Percentiles rank a stretch among this genome's conserved stretches.
Conservation (phyloP, 1,140 invertebrate genomes). For the Bombus pascuorum region DNA sequence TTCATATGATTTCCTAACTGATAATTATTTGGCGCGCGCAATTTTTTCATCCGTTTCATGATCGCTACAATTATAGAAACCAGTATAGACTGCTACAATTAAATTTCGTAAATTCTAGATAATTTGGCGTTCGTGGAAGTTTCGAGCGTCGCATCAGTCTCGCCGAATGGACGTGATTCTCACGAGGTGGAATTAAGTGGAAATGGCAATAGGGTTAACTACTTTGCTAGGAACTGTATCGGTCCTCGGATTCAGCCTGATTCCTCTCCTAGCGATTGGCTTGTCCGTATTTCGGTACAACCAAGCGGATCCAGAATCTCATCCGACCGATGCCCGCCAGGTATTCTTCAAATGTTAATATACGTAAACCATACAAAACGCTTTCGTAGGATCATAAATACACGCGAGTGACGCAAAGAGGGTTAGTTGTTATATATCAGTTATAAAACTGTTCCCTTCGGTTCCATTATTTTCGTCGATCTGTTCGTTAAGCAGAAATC, state of each 20-base stretch:
- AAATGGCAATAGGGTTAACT: conserved; percentile 75
- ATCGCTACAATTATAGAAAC: too few species aligned
- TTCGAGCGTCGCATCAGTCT: not conserved
- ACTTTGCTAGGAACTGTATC: conserved; percentile 78
- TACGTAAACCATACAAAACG: not conserved
- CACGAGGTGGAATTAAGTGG: conserved; percentile 54
- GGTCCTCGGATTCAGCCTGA: conserved; percentile 87
- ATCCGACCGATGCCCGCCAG: conserved; percentile 86
- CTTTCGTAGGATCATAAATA: too few species aligned
- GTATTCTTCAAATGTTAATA: conserved; percentile 75
- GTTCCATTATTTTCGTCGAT: too few species aligned
- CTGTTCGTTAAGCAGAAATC: too few species aligned
- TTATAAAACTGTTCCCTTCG: not conserved
- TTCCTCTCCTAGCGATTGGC: conserved; percentile 90
- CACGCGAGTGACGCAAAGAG: too few species aligned
- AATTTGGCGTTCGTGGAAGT: not conserved
- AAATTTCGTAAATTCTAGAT: conserved; percentile 4
- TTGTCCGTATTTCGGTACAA: conserved; percentile 92
- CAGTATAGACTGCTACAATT: too few species aligned
- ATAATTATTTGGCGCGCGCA: too few species aligned
- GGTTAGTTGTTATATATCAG: not conserved
- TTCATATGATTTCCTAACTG: not conserved
- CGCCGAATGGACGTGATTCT: conserved; percentile 42
- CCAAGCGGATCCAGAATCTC: conserved; percentile 91
- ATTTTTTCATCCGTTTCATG: too few species aligned